Evolutionary conservation across 2,113 vertebrate species (phyloP).

Genomic region (Carettochelys insculpta): DNA sequence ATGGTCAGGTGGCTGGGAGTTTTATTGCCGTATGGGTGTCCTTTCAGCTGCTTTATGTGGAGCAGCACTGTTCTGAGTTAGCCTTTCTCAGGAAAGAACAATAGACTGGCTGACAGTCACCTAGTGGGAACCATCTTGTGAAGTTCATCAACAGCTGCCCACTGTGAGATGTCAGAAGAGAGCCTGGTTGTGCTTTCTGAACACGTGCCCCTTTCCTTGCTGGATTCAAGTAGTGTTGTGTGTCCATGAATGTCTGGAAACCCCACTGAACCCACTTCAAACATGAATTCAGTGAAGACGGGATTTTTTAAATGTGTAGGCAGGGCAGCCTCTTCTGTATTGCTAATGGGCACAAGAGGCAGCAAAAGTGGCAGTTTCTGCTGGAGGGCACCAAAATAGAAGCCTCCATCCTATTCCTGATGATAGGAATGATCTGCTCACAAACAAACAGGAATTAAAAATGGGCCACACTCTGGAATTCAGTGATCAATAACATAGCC

Average conservation of each 20-base stretch:
- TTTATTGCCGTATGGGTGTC: neutral
- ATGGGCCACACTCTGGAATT: rapidly evolving
- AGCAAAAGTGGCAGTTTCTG: neutral
- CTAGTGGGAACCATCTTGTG: neutral
- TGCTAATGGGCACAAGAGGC: neutral
- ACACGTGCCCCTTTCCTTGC: neutral
- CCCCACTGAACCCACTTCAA: neutral
- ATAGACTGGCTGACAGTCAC: neutral
- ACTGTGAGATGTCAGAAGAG: neutral
- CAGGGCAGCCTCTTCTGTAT: neutral
- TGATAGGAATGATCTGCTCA: neutral
- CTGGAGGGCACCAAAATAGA: neutral
- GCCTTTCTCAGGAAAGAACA: neutral
- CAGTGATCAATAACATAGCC: rapidly evolving
- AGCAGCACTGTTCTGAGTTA: conserved; percentile 7
- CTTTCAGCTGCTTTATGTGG: conserved; percentile 24
- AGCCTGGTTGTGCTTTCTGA: neutral
- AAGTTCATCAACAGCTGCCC: conserved; percentile 1
- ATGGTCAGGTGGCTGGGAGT: neutral
- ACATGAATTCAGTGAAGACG: neutral
- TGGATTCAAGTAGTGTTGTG: neutral
- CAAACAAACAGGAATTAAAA: neutral
- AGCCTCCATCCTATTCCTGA: neutral
- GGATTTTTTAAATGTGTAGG: neutral
- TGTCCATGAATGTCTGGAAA: neutral